Evolutionary conservation across 2,797 vertebrate species (phyloP), one percentile per base, ranked within the genome.

Genomic region (Rhynchotus rufescens): DNA sequence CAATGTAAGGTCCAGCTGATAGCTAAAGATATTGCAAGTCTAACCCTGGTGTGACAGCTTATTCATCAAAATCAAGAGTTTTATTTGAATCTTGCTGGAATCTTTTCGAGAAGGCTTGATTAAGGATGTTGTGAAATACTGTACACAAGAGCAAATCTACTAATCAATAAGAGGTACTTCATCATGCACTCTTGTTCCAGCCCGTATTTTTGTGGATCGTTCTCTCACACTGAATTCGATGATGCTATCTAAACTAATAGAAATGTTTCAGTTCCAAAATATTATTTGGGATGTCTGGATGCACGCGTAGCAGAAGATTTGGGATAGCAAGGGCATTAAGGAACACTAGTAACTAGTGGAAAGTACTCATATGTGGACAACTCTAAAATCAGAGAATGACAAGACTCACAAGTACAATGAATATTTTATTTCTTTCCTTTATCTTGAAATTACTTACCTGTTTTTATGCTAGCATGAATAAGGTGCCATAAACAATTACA

Each of bases 81-180:
- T 66, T 28, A 74, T 86, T 91, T 77, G 68, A 87, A 80, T 84
- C n/a, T 65, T 90, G 32, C 28, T 88, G 59, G 49, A 47, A 52
- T 84, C 83, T 91, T 91, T 83, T 80, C 86, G 78, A 86, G 40
- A 68, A 86, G 26, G 15, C 80, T 96, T 93, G 92, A 90, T 93
- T 91, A 94, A 82, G 54, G 42, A 34, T 87, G 74, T 90, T 84
- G 75, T 86, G 68, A 88, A 94, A 94, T 86, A 90, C 73, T 34
- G 66, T 47, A 71, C n/a, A 65, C 36, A 82, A 64, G 64, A 93
- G 78, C 77, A 93, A 86, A 93, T 95, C 72, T 86, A 21, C 73
- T 90, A 87, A 92, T 90, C 84, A 91, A 59, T 79, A 94, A 80
- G 72, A 92, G 84, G 69, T 59, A 57, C 82, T 92, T 95, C 84